Base-by-base conservation (phyloP, 2,797 vertebrate species). In the Pogonophryne albipinna region DNA sequence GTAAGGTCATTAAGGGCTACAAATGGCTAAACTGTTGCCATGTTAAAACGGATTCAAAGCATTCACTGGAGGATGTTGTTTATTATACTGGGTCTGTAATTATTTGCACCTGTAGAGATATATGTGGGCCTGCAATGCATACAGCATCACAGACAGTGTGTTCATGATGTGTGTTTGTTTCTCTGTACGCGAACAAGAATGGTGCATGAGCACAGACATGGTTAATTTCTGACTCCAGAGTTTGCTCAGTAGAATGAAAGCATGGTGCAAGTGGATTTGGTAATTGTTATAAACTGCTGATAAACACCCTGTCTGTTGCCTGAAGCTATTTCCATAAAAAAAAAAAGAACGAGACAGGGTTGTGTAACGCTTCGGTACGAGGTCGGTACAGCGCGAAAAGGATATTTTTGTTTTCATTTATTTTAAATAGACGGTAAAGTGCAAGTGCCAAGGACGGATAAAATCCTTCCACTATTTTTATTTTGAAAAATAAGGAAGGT, bases 151-250 rank as follows among this genome's bases (percentile, higher is more conserved):
- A 34, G 38, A 45, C 16, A 14, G 12, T 55, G 19, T 45, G 16
- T 27, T 34, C 66, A 49, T 15, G 41, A 27, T 63, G 19, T 42
- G 23, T 17, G 27, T 62, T 59, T 47, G 15, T 52, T 38, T 23
- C 31, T 55, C 10, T 34, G 46, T n/a, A 19, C 27, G 42, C 64
- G 7, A 27, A n/a, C 19, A 51, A 51, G 31, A 23, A 4, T n/a
- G 46, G 1, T 45, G 38, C 27, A 7, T 56, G 55, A 15, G 50
- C 17, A 57, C 20, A 57, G 17, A 9, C 12, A 17, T 16, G 14
- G 11, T 53, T 13, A 23, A 56, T 72, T 47, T 52, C 55, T 38
- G 27, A 58, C 42, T n/a, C 51, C 10, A 31, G 47, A 78, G 13
- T 51, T 67, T 62, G 34, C 13, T 41, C 23, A n/a, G 27, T 19